Conservation (phyloP, 30 jellyfish, hydroid and myxozoan species). For the Clytia hemisphaerica region DNA sequence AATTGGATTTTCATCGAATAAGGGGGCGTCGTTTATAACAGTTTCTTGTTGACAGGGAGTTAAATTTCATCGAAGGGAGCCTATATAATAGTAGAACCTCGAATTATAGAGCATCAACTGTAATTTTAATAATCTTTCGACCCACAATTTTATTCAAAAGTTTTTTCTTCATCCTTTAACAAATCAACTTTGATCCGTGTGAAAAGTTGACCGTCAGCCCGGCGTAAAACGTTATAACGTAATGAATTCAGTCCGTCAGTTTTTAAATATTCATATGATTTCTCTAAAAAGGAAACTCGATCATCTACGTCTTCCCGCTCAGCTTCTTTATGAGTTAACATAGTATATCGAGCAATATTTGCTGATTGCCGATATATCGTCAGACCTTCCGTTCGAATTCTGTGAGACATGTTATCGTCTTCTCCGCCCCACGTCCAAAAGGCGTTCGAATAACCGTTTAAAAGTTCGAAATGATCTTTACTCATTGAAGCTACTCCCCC, state of each 20-base stretch:
- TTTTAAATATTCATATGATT: not conserved
- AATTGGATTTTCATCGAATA: too few species aligned
- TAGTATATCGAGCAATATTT: conserved; percentile 58
- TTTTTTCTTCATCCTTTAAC: conserved; percentile 21
- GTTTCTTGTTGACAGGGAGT: too few species aligned
- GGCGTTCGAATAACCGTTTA: conserved; percentile 28
- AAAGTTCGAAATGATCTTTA: conserved; percentile 4
- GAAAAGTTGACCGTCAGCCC: conserved; percentile 4
- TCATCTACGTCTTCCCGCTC: not conserved
- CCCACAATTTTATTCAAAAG: too few species aligned
- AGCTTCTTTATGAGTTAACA: conserved; percentile 50
- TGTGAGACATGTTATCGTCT: conserved; percentile 32
- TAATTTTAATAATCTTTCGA: too few species aligned
- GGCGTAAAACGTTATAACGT: conserved; percentile 26
- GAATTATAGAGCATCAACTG: too few species aligned
- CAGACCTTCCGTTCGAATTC: conserved; percentile 36
- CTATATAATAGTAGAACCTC: too few species aligned
- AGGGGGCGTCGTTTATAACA: too few species aligned
- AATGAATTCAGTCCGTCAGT: conserved; percentile 59
- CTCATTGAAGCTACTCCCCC: conserved; percentile 33
- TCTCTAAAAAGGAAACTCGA: not conserved
- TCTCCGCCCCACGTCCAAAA: conserved; percentile 59
- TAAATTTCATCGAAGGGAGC: too few species aligned
- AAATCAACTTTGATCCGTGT: conserved; percentile 54
- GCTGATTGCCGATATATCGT: conserved; percentile 57